phyloP scores from a whole-genome alignment of 2,888 invertebrate genomes.

The Eurois occulta region DNA sequence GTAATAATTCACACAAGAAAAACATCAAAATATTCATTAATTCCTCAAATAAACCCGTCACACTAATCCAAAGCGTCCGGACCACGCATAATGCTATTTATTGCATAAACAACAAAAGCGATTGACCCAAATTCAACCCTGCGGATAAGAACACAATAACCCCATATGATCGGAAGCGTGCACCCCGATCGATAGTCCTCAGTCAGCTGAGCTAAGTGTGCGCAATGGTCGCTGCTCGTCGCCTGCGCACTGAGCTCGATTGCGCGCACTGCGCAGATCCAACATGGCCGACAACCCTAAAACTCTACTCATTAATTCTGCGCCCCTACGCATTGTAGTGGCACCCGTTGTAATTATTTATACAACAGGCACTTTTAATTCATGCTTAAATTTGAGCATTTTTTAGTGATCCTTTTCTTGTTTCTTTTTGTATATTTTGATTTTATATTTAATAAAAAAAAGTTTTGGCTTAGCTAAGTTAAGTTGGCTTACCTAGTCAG shows the following conservation, averaged over 20 bases:
- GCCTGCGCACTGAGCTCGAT: conserved; percentile 79
- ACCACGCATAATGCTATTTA: conserved; percentile 55
- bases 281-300: conserved; percentile 74
- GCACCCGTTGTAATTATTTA: conserved; percentile 76
- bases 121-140: conserved; percentile 72
- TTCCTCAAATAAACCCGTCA: conserved; percentile 15
- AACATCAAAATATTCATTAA: not conserved
- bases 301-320: conserved; percentile 77
- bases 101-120: conserved; percentile 64
- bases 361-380: conserved; percentile 63
- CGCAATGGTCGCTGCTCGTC: conserved; percentile 72
- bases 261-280: conserved; percentile 76
- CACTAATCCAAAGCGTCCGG: conserved; percentile 28
- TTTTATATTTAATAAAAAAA: not conserved
- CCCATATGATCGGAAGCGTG: conserved; percentile 64
- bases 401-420: not conserved
- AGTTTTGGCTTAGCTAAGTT: too few relatives aligned
- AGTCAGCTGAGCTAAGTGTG: conserved; percentile 71
- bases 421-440: not conserved
- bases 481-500: not conserved
- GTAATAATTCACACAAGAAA: not conserved
- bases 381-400: conserved; percentile 39
- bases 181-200: conserved; percentile 70
- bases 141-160: conserved; percentile 57
- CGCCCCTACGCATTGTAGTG: conserved; percentile 79